Evolutionary conservation across 2,797 vertebrate species (phyloP).

Genomic region (Agapornis canus): DNA sequence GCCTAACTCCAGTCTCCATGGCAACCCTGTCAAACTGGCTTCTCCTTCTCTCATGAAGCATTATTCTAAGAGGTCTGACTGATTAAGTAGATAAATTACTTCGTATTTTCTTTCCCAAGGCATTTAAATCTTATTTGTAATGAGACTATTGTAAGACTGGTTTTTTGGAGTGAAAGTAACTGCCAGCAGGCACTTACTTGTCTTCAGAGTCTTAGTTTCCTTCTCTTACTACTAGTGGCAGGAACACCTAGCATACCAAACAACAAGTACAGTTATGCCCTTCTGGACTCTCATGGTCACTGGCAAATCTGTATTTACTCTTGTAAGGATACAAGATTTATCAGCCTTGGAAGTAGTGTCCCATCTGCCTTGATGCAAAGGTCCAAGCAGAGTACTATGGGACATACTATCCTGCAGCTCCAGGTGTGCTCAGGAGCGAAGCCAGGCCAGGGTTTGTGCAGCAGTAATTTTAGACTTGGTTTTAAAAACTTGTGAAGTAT

Average conservation of each 20-base stretch:
- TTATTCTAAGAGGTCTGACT: neutral
- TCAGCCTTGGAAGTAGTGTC: neutral
- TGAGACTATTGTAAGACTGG: neutral
- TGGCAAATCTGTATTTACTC: neutral
- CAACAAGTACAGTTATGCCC: rapidly evolving
- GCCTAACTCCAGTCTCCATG: neutral
- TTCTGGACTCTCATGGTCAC: rapidly evolving
- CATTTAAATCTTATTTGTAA: neutral
- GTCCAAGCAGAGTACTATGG: neutral
- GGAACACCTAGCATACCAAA: neutral
- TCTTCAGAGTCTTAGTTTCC: neutral
- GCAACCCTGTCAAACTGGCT: neutral
- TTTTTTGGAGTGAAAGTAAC: neutral
- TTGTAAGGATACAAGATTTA: neutral
- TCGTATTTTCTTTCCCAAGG: neutral
- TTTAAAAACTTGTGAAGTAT: neutral
- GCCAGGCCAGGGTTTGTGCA: neutral
- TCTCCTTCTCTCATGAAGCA: neutral
- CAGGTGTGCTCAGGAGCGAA: neutral
- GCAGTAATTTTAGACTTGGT: neutral
- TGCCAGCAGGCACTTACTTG: neutral
- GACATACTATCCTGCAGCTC: neutral
- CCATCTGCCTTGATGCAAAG: neutral
- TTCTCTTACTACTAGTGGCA: neutral
- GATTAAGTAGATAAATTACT: neutral